These are phyloP conservation scores for Hemitrygon akajei DNA, from an alignment of 2,797 vertebrate genomes.

Conservation along the genomic window DNA sequence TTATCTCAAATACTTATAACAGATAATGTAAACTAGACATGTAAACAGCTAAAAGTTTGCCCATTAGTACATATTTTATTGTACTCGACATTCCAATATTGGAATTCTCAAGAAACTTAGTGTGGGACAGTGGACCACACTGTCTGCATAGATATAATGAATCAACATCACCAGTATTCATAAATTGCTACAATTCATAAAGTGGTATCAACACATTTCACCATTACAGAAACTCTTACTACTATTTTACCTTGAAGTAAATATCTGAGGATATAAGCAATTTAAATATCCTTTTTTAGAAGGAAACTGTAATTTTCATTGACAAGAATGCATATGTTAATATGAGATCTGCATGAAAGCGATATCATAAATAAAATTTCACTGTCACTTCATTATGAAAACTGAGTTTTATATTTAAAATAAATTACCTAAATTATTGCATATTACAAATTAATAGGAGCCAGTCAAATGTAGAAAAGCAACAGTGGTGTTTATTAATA, in stretches of 20 bases:
- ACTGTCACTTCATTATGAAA: neutral
- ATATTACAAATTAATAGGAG: neutral
- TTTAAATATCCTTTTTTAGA: neutral
- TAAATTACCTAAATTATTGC: neutral
- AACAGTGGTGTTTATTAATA: too few species aligned
- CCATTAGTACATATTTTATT: too few species aligned
- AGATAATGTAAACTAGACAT: too few species aligned
- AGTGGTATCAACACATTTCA: too few species aligned
- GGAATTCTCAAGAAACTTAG: too few species aligned
- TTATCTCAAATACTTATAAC: too few species aligned
- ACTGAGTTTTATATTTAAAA: neutral
- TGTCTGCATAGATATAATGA: too few species aligned
- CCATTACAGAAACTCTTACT: neutral
- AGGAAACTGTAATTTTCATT: neutral
- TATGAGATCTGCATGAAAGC: neutral
- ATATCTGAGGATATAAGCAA: neutral
- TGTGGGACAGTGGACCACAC: too few species aligned
- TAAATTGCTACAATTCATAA: too few species aligned
- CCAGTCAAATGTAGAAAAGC: neutral
- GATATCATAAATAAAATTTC: neutral
- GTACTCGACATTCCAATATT: too few species aligned
- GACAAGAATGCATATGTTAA: neutral
- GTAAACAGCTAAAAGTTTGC: too few species aligned
- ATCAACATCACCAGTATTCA: too few species aligned
- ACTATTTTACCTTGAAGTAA: neutral